A percentile compares a stretch with the other conserved stretches of the same genome.
These are phyloP conservation scores for Whitmania pigra DNA, from an alignment of 1,140 invertebrate genomes.

Conservation along the genomic window DNA sequence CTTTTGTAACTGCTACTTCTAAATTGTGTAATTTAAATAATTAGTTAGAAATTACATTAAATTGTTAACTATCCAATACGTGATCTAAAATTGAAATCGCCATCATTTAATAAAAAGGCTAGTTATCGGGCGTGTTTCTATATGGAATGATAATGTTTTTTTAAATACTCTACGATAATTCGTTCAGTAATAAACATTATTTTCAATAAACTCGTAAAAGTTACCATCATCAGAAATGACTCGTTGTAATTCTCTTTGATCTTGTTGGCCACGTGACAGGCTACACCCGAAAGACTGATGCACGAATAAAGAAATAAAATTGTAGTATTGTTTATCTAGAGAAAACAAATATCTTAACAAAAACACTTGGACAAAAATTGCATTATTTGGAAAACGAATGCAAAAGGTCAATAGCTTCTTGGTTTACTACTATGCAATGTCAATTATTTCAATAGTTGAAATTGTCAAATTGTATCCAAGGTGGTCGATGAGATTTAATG, in stretches of 20 bases:
- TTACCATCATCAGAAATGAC: conserved; percentile 64
- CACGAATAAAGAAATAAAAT: conserved; percentile 27
- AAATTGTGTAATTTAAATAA: not conserved
- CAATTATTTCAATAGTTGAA: too few relatives aligned
- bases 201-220: conserved; percentile 21
- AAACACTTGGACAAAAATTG: too few relatives aligned
- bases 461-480: too few relatives aligned
- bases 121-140: too few relatives aligned
- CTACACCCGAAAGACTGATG: conserved; percentile 62
- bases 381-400: not conserved
- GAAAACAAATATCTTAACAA: not conserved
- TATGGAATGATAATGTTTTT: too few relatives aligned
- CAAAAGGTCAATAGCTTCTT: too few relatives aligned
- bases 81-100: not conserved
- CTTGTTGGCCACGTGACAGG: conserved; percentile 70
- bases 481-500: too few relatives aligned
- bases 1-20: not conserved
- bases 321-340: not conserved
- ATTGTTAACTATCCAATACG: not conserved
- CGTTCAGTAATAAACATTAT: not conserved
- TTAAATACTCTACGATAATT: not conserved
- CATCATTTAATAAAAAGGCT: too few relatives aligned
- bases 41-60: not conserved
- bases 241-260: conserved; percentile 62
- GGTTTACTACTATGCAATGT: too few relatives aligned